A percentile compares a stretch with the other conserved stretches of the same genome.
phyloP scores from a whole-genome alignment of 64 coral and sea anemone species.

The Actinia equina region DNA sequence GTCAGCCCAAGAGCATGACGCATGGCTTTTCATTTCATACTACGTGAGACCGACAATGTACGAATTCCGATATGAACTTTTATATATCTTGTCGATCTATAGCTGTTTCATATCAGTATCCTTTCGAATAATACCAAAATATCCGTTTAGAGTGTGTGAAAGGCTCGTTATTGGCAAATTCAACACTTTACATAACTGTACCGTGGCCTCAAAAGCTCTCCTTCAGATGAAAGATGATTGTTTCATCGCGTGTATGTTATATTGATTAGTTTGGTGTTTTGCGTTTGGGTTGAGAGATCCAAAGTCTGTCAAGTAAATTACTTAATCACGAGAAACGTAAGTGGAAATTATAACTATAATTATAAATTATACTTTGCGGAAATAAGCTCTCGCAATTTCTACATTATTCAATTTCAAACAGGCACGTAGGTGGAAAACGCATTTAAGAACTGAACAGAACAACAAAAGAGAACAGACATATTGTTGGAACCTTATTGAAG shows the following conservation, averaged over 20 bases:
- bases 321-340: not conserved
- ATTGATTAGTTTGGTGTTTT: not conserved
- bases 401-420: not conserved
- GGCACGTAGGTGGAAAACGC: not conserved
- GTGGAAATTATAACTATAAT: not conserved
- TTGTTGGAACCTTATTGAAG: not conserved
- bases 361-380: not conserved
- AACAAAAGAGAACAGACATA: not conserved
- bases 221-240: not conserved
- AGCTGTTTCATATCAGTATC: conserved; percentile 1
- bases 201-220: not conserved
- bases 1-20: not conserved
- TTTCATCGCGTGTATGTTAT: not conserved
- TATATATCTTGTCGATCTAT: not conserved
- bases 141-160: not conserved
- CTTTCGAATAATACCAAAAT: not conserved
- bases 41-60: not conserved
- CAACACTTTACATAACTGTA: not conserved
- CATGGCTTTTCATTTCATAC: not conserved
- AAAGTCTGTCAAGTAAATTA: not conserved
- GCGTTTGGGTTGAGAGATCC: not conserved
- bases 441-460: not conserved
- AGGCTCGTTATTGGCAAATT: not conserved
- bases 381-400: not conserved
- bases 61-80: not conserved